Conservation (phyloP, 1,140 invertebrate genomes). For the Grapholita molesta region DNA sequence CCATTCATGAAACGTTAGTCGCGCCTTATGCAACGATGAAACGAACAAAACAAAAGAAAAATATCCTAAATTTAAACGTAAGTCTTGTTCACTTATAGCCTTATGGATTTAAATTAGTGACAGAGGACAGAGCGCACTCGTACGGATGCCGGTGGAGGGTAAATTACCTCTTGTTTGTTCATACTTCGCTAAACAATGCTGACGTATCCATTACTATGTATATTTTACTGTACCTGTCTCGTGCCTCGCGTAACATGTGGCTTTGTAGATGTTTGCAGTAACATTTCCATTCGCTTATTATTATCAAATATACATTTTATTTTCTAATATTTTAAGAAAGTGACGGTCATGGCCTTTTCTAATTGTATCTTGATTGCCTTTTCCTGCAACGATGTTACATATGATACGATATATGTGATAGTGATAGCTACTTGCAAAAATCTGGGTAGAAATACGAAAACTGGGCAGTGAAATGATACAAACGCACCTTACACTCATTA, state of each 20-base stretch:
- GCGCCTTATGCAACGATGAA: background rate
- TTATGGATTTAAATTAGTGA: background rate
- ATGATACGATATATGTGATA: too few species aligned
- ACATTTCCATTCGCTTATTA: background rate
- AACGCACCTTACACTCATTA: too few species aligned
- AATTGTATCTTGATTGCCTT: too few species aligned
- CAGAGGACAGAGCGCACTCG: background rate
- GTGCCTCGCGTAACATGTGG: background rate
- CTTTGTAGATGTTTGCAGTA: background rate
- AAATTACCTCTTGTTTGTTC: constrained; percentile 14
- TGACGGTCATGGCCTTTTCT: too few species aligned
- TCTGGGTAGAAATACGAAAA: too few species aligned
- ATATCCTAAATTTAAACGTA: background rate
- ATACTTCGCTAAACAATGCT: background rate
- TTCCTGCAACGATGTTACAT: too few species aligned
- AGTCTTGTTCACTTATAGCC: background rate
- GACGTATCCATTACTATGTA: background rate
- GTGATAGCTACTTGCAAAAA: too few species aligned
- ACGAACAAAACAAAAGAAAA: background rate
- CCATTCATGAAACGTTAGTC: background rate
- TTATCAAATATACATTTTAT: too few species aligned
- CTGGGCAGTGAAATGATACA: too few species aligned
- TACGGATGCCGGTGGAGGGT: constrained; percentile 11
- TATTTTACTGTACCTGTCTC: background rate
- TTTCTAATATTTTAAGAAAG: too few species aligned